These are phyloP conservation scores for Drosophila anomelani DNA, from an alignment of 2,888 invertebrate species.

Conservation along the genomic window DNA sequence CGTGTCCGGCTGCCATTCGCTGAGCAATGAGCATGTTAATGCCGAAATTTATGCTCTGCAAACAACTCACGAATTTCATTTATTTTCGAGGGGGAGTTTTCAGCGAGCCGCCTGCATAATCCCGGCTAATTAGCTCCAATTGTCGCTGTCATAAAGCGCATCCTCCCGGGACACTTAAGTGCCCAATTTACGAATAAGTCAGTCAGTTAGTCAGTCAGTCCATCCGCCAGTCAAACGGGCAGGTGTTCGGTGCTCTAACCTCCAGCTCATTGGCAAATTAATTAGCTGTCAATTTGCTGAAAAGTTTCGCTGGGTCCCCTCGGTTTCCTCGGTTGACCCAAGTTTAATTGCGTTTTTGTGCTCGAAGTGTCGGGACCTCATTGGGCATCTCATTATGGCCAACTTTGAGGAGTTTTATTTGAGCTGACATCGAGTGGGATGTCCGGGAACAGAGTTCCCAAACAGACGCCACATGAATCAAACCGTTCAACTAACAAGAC, in stretches of 20 bases:
- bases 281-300: constrained; percentile 68
- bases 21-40: constrained; percentile 64
- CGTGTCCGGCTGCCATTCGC: constrained; percentile 43
- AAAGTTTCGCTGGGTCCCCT: constrained; percentile 49
- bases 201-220: constrained; percentile 25
- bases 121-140: constrained; percentile 62
- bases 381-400: constrained; percentile 39
- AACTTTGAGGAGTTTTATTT: constrained; percentile 47
- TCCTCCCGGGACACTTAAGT: constrained; percentile 55
- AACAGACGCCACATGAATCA: constrained; percentile 50
- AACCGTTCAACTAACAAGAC: constrained; percentile 45
- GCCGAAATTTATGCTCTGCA: constrained; percentile 61
- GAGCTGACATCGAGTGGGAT: constrained; percentile 33
- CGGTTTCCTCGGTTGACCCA: constrained; percentile 23
- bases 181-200: constrained; percentile 43
- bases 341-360: constrained; percentile 66
- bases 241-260: constrained; percentile 29
- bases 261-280: constrained; percentile 65
- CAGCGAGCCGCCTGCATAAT: constrained; percentile 55
- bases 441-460: constrained; percentile 2
- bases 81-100: constrained; percentile 46
- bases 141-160: constrained; percentile 69
- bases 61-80: constrained; percentile 67
- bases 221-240: constrained; percentile 22
- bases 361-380: constrained; percentile 37